phyloP scores from a whole-genome alignment of 2,888 invertebrate species.

The Mayetiola destructor region DNA sequence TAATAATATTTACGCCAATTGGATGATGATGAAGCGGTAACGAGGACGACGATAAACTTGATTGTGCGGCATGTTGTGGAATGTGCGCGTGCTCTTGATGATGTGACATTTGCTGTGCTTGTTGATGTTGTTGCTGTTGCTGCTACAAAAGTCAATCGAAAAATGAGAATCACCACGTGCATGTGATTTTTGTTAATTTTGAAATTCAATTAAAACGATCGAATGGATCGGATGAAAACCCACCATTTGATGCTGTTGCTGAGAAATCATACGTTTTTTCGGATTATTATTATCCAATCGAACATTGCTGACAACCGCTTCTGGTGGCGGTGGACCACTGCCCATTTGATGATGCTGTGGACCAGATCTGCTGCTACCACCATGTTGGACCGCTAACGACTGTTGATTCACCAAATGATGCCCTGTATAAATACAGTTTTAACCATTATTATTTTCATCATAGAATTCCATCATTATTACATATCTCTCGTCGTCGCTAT shows the following conservation, averaged over 20 bases:
- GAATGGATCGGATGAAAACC: no score
- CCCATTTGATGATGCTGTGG: neutral
- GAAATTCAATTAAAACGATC: no score
- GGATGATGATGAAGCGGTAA: constrained; percentile 21
- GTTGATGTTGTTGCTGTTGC: constrained; percentile 29
- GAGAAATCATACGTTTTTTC: constrained; percentile 2
- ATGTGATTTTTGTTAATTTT: no score
- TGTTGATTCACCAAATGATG: constrained; percentile 11
- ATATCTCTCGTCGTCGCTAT: neutral
- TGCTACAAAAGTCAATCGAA: constrained; percentile 14
- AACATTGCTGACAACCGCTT: neutral
- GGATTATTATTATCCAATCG: neutral
- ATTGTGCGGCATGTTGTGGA: constrained; percentile 24
- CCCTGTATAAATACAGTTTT: no score
- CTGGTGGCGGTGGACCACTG: neutral
- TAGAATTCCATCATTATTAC: neutral
- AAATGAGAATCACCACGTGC: no score
- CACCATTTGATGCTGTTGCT: constrained; percentile 6
- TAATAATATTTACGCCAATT: constrained; percentile 11
- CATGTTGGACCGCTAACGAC: neutral
- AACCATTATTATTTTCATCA: no score
- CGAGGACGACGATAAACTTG: constrained; percentile 19
- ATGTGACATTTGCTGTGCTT: constrained; percentile 26
- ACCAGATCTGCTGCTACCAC: neutral
- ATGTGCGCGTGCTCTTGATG: constrained; percentile 28